phyloP scores from a whole-genome alignment of 2,888 invertebrate species.

The Chrysotoxum bicinctum region DNA sequence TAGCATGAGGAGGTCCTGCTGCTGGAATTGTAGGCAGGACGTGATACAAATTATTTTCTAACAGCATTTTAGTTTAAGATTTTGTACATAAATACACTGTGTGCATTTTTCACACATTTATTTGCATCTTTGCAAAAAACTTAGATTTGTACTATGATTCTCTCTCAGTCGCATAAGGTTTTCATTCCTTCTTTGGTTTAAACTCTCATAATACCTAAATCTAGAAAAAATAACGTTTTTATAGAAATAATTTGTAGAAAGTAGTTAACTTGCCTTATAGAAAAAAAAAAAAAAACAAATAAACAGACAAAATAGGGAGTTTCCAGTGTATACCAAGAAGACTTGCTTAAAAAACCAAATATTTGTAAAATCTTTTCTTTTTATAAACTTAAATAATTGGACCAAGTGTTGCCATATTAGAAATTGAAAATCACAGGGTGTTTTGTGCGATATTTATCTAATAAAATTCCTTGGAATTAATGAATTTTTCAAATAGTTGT shows the following conservation, averaged over 20 bases:
- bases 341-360: constrained; percentile 22
- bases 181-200: constrained; percentile 7
- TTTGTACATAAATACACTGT: constrained; percentile 39
- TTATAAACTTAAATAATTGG: constrained; percentile 29
- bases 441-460: constrained; percentile 34
- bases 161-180: constrained; percentile 18
- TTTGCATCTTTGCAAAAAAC: not conserved
- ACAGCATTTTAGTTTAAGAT: constrained; percentile 44
- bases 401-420: constrained; percentile 61
- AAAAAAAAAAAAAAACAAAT: constrained; percentile 10
- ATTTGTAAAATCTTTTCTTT: constrained; percentile 17
- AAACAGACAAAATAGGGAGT: constrained; percentile 24
- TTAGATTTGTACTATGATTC: constrained; percentile 26
- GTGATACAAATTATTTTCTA: constrained; percentile 22
- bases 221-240: constrained; percentile 17
- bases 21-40: constrained; percentile 79
- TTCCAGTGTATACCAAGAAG: constrained; percentile 50
- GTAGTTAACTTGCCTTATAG: constrained; percentile 70
- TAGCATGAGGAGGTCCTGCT: constrained; percentile 82
- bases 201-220: constrained; percentile 25
- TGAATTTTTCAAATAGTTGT: not conserved
- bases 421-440: constrained; percentile 50
- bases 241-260: constrained; percentile 58
- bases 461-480: not conserved
- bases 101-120: not conserved